Base-by-base conservation (phyloP, 1,140 invertebrate species). In the Euura saliciscinereae region DNA sequence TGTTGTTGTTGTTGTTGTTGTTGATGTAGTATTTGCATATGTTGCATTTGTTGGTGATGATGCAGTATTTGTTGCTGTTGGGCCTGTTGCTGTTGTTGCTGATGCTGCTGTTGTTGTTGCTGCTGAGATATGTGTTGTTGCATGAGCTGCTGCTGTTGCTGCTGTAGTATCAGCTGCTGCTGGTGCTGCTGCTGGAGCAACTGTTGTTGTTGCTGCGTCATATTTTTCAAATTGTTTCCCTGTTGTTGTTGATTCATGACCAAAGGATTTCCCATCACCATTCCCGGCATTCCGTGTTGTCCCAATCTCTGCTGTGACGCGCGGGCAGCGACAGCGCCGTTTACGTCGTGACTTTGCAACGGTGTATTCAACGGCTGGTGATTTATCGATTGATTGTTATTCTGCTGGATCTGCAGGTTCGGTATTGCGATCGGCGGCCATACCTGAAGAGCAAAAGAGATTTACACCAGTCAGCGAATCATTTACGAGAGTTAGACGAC, bases 211-310 rank as follows among this genome's bases (percentile, higher is more conserved):
- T 80, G 80, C 42, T 71, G 43, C 43, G 68, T 79, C 74, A 82
- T 80, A 69, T 85, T 86, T 46, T 80, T 79, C 45, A 85, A 85
- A 78, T 83, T 85, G 11, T 81, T 71, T 67, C 72, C 69, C 71
- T 85, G 85, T 70, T 87, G 85, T 83, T 86, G 85, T 70, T 87
- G 85, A 83, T 86, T 87, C 82, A 85, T 84, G 44, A 86, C 80
- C 80, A 87, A 74, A 44, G 84, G 80, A 77, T 86, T 87, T 46
- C 82, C 78, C 85, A 87, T 87, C 45, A 87, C 69, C 85, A 86
- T 86, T 68, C 82, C 79, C 13, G 83, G 75, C 83, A 86, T 86
- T 69, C 84, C 83, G 42, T 86, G 83, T 68, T 81, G 76, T 80
- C 82, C 81, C 75, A 85, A 71, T 73, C 82, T 82, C 71, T 84